Percentiles rank a stretch among this genome's conserved stretches.
phyloP scores from a whole-genome alignment of 2,113 vertebrate genomes.

The Macroglossus sobrinus region DNA sequence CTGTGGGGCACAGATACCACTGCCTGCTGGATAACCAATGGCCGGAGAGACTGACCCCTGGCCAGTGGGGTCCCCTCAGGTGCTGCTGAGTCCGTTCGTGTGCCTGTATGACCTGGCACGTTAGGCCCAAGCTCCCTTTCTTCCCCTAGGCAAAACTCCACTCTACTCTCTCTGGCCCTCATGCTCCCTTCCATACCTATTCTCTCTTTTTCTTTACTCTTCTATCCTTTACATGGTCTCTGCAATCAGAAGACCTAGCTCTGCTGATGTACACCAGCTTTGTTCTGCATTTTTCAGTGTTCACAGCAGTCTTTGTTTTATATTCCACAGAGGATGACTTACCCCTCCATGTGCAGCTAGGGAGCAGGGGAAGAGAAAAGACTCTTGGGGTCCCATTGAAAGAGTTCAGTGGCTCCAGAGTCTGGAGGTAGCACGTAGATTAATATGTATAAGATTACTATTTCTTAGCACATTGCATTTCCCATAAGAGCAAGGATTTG shows the following conservation, averaged over 20 bases:
- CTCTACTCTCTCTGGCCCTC: background rate
- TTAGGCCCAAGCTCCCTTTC: background rate
- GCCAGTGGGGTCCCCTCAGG: fast-evolving
- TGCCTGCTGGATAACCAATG: background rate
- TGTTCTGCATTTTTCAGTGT: background rate
- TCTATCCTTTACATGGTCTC: background rate
- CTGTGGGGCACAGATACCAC: background rate
- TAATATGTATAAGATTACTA: background rate
- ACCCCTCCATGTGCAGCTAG: background rate
- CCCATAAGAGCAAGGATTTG: background rate
- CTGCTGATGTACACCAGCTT: background rate
- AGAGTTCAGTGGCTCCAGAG: background rate
- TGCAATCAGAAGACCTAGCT: background rate
- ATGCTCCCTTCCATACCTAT: background rate
- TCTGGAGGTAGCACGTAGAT: background rate
- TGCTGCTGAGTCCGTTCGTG: background rate
- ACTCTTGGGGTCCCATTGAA: background rate
- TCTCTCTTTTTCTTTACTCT: background rate
- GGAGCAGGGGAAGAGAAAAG: background rate
- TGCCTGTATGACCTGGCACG: background rate
- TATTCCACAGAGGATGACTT: background rate
- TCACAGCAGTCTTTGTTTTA: background rate
- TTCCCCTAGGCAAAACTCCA: background rate
- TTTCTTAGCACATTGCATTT: background rate
- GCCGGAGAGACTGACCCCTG: background rate